Evolutionary conservation across 92 coral and sea anemone species (phyloP).

Genomic region (Porites cylindrica): DNA sequence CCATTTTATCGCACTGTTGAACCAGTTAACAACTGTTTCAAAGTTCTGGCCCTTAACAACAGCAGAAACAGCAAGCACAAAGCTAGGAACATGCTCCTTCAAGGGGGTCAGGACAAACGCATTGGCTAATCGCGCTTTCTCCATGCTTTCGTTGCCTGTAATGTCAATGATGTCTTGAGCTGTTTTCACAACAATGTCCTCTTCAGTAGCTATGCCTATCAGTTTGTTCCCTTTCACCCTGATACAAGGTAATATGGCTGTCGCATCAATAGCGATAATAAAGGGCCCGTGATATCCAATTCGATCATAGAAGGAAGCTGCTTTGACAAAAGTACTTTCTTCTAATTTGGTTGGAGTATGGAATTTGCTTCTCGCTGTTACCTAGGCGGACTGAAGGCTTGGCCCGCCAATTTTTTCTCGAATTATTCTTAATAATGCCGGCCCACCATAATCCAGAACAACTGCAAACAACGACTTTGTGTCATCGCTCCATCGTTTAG

Average conservation of each 20-base stretch:
- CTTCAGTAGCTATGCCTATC: slow-evolving; percentile 45
- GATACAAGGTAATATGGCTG: slow-evolving; percentile 9
- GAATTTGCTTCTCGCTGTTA: slow-evolving; percentile 12
- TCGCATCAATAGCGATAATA: slow-evolving; percentile 14
- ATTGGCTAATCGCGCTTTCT: too few relatives aligned
- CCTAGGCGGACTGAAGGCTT: slow-evolving; percentile 14
- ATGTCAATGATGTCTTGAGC: slow-evolving; percentile 40
- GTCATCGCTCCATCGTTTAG: too few relatives aligned
- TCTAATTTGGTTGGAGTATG: neutral
- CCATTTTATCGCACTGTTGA: too few relatives aligned
- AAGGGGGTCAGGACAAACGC: neutral
- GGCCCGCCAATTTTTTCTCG: slow-evolving; percentile 33
- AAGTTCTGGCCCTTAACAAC: too few relatives aligned
- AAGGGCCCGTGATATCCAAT: slow-evolving; percentile 5
- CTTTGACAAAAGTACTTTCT: neutral
- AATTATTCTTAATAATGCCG: slow-evolving; percentile 13
- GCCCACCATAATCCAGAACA: slow-evolving; percentile 20
- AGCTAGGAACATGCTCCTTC: slow-evolving; percentile 34
- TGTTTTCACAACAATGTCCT: slow-evolving; percentile 18
- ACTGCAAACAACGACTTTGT: too few relatives aligned
- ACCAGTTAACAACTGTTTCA: too few relatives aligned
- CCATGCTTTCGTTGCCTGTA: neutral
- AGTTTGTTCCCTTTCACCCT: slow-evolving; percentile 41
- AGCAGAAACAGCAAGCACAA: neutral
- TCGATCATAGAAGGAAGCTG: slow-evolving; percentile 7